Evolutionary conservation across 2,113 vertebrate genomes (phyloP), one percentile per base, ranked within the genome.

Genomic region (Petrocephalus zakoni): DNA sequence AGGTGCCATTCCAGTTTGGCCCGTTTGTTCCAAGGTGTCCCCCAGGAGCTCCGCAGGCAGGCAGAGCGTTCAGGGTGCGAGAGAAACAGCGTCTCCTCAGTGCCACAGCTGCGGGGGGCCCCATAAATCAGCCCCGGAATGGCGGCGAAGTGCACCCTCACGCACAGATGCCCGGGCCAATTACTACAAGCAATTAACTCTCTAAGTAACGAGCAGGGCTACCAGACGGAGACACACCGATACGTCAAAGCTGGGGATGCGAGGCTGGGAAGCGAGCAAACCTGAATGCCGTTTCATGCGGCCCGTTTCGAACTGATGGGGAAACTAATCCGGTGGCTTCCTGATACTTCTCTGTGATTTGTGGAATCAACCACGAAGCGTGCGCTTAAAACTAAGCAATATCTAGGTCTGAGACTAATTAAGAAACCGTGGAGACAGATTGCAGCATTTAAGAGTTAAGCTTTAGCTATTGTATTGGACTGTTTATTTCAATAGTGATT

Each of bases 141-240:
- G 90, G 78, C 93, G 91, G 92, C 0, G 6, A 92, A 95, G 94
- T 94, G 90, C 85, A 87, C 91, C 90, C 90, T 88, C 92, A 93
- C 92, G 93, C 93, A 93, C 92, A 93, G 91, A 93, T 91, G 94
- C 94, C 94, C 94, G 87, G 91, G 91, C 94, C 95, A 96, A 96
- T 96, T 96, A 96, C 93, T 95, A 93, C 90, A 93, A 95, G 91
- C 94, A 95, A 96, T 96, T 96, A 96, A 94, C 90, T 94, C 93
- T 90, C 91, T 92, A 93, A 93, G 93, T 90, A 89, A 88, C 92
- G 91, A 46, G 91, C 92, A 90, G 89, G 90, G 88, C 91, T 93
- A 93, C 91, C 95, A 95, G 96, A 97, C 94, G 94, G 95, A 93
- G 94, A 91, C 95, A 91, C 89, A 92, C 89, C 93, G 92, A 92